Percentiles rank a stretch among this genome's conserved stretches.
Conservation (phyloP, 2,113 vertebrate species). For the Stegastes partitus region DNA sequence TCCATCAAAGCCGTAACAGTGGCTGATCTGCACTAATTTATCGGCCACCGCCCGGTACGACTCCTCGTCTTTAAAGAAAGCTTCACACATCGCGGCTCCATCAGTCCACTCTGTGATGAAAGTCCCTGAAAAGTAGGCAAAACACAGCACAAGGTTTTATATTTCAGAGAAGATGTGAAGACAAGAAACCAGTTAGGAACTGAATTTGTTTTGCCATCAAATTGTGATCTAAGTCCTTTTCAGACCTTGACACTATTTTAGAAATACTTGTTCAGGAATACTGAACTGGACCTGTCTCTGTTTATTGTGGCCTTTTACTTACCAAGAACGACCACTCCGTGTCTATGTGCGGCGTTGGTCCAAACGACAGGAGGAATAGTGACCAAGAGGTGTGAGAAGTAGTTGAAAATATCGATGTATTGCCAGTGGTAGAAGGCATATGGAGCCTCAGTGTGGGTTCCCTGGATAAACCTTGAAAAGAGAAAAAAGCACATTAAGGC, state of each 20-base stretch:
- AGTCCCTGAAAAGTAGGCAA: conserved; percentile 84
- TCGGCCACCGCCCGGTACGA: conserved; percentile 84
- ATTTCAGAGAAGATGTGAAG: not conserved
- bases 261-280: not conserved
- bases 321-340: conserved; percentile 92
- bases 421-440: conserved; percentile 98
- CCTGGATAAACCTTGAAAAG: conserved; percentile 92
- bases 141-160: not conserved
- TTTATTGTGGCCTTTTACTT: conserved; percentile 50
- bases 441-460: conserved; percentile 78
- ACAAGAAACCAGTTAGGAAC: not conserved
- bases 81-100: conserved; percentile 86
- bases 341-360: conserved; percentile 93
- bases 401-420: conserved; percentile 94
- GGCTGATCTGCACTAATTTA: conserved; percentile 89
- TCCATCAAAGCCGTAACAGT: conserved; percentile 90
- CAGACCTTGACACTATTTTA: too few species aligned
- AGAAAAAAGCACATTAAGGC: not conserved
- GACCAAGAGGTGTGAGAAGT: conserved; percentile 93
- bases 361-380: conserved; percentile 93
- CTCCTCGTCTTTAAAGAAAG: conserved; percentile 87
- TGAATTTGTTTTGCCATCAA: not conserved
- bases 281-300: not conserved
- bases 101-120: conserved; percentile 95
- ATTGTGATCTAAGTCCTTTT: too few species aligned